Evolutionary conservation across 2,797 vertebrate genomes (phyloP).

Genomic region (Pangasius larnaudii): DNA sequence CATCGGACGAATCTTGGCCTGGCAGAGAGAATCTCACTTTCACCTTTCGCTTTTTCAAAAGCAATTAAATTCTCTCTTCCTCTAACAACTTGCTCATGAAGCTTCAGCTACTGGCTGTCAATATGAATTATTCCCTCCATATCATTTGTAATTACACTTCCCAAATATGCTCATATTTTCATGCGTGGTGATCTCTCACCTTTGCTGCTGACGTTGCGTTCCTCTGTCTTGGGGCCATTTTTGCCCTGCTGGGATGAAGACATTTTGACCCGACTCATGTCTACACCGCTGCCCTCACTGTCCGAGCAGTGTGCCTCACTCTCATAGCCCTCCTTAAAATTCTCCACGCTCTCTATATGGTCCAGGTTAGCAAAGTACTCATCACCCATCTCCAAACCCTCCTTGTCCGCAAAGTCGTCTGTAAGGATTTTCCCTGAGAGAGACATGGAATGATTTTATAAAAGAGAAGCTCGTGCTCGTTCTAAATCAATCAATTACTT

Average conservation of each 20-base stretch:
- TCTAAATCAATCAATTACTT: background rate
- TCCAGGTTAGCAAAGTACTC: conserved; percentile 98
- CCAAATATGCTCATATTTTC: background rate
- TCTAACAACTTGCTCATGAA: background rate
- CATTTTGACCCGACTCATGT: conserved; percentile 80
- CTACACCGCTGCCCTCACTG: conserved; percentile 95
- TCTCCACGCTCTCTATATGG: conserved; percentile 98
- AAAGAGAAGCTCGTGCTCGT: background rate
- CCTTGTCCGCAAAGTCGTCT: conserved; percentile 96
- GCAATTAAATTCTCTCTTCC: background rate
- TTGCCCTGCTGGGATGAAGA: conserved; percentile 69
- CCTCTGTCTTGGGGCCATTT: conserved; percentile 58
- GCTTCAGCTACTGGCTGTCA: background rate
- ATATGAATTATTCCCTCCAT: too few species aligned
- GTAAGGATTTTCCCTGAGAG: conserved; percentile 93
- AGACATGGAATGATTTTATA: background rate
- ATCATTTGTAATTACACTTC: background rate
- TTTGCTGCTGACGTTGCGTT: conserved; percentile 55
- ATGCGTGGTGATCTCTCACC: conserved; percentile 26
- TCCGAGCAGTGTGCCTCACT: conserved; percentile 92
- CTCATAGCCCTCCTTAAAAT: conserved; percentile 98
- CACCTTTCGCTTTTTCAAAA: background rate
- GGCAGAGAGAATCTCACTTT: conserved; percentile 36
- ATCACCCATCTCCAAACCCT: conserved; percentile 96
- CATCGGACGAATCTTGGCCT: conserved; percentile 74